Evolutionary conservation across 2,888 invertebrate genomes (phyloP).

Genomic region (Cordilura impudica): DNA sequence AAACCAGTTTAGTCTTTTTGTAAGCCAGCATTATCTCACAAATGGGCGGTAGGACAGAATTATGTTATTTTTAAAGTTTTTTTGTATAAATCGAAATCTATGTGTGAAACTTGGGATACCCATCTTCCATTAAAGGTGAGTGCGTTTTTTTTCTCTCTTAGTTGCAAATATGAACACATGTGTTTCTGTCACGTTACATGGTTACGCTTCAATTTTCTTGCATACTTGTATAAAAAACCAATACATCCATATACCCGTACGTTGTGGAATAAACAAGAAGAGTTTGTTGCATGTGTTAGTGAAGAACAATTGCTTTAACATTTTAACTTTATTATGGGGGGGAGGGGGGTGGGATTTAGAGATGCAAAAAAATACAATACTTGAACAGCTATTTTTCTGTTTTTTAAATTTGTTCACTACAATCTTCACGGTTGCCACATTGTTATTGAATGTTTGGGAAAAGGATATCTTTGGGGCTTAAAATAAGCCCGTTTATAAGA

Average conservation of each 20-base stretch:
- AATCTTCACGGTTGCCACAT: no score
- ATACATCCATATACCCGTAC: constrained; percentile 29
- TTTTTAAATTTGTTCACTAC: no score
- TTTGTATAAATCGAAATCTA: no score
- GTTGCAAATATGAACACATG: constrained; percentile 47
- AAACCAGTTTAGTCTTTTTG: no score
- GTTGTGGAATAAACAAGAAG: background rate
- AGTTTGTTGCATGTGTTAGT: constrained; percentile 21
- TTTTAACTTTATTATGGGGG: constrained; percentile 57
- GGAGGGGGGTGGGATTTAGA: no score
- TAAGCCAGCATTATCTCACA: no score
- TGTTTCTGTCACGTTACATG: constrained; percentile 58
- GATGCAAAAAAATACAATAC: no score
- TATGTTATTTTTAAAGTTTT: no score
- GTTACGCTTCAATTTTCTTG: constrained; percentile 57
- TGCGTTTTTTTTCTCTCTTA: constrained; percentile 20
- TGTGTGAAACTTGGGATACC: background rate
- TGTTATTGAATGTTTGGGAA: background rate
- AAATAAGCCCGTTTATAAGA: no score
- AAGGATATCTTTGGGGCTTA: background rate
- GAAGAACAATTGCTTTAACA: constrained; percentile 51
- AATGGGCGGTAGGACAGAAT: no score
- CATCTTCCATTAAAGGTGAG: no score
- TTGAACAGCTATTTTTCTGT: no score
- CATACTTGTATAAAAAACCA: constrained; percentile 26